Percentiles rank a stretch among this genome's conserved stretches.
Evolutionary conservation across 1,140 invertebrate genomes (phyloP).

Genomic region (Melanaphis sacchari): DNA sequence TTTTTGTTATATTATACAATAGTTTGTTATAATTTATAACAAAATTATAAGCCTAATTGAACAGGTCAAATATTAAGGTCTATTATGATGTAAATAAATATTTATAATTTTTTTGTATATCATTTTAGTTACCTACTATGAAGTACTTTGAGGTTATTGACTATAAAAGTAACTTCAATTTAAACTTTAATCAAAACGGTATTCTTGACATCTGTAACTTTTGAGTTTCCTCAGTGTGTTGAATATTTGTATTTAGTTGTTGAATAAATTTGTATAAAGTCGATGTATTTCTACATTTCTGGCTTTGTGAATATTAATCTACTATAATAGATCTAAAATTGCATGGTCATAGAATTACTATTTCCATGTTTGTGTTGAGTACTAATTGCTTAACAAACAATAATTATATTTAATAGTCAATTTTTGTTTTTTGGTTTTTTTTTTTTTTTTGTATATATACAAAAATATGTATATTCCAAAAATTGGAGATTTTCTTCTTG

Average conservation of each 20-base stretch:
- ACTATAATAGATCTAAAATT: slow-evolving; percentile 5
- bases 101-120: slow-evolving; percentile 54
- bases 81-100: slow-evolving; percentile 52
- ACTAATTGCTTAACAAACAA: background rate
- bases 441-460: background rate
- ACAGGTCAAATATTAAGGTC: slow-evolving; percentile 48
- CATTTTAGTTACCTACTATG: slow-evolving; percentile 22
- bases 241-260: slow-evolving; percentile 19
- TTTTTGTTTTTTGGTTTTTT: background rate
- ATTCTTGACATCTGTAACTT: slow-evolving; percentile 13
- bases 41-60: slow-evolving; percentile 52
- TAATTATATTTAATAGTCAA: background rate
- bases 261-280: slow-evolving; percentile 44
- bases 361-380: background rate
- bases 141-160: background rate
- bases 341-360: background rate
- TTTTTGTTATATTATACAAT: slow-evolving; percentile 41
- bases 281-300: slow-evolving; percentile 23
- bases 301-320: slow-evolving; percentile 28
- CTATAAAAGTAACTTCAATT: background rate
- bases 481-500: background rate
- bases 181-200: background rate
- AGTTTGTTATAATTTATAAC: slow-evolving; percentile 48
- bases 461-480: slow-evolving; percentile 1
- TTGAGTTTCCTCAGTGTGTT: background rate